Percentiles rank a stretch among this genome's conserved stretches.
These are phyloP conservation scores for Equus quagga DNA, from an alignment of 2,113 vertebrate genomes.

Conservation along the genomic window DNA sequence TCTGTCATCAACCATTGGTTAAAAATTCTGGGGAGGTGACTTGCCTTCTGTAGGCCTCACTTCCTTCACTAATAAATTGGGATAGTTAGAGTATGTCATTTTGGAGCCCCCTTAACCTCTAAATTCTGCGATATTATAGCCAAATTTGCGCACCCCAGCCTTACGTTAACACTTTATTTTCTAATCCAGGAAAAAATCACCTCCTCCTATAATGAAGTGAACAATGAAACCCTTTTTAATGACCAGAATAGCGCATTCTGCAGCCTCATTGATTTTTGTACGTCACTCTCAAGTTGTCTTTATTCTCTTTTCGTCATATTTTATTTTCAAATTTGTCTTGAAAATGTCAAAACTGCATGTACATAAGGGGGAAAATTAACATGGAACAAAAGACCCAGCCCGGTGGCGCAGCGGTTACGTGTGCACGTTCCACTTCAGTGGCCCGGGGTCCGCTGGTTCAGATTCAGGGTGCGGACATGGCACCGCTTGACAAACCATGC, in stretches of 20 bases:
- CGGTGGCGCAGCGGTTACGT: too few relatives aligned
- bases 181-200: neutral
- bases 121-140: neutral
- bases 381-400: too few relatives aligned
- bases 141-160: neutral
- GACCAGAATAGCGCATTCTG: neutral
- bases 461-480: too few relatives aligned
- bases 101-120: neutral
- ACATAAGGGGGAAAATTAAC: neutral
- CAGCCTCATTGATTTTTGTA: conserved; percentile 29
- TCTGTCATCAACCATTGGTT: neutral
- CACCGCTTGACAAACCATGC: too few relatives aligned
- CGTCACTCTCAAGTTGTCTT: neutral
- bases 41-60: neutral
- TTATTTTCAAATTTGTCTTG: conserved; percentile 42
- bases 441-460: too few relatives aligned
- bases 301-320: conserved; percentile 48
- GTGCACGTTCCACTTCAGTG: too few relatives aligned
- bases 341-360: conserved; percentile 39
- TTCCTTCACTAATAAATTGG: conserved; percentile 15
- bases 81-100: neutral
- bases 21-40: neutral
- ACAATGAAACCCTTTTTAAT: neutral
- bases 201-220: neutral
- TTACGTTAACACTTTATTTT: neutral